Evolutionary conservation across 2,113 vertebrate genomes (phyloP).

Genomic region (Piaya cayana): DNA sequence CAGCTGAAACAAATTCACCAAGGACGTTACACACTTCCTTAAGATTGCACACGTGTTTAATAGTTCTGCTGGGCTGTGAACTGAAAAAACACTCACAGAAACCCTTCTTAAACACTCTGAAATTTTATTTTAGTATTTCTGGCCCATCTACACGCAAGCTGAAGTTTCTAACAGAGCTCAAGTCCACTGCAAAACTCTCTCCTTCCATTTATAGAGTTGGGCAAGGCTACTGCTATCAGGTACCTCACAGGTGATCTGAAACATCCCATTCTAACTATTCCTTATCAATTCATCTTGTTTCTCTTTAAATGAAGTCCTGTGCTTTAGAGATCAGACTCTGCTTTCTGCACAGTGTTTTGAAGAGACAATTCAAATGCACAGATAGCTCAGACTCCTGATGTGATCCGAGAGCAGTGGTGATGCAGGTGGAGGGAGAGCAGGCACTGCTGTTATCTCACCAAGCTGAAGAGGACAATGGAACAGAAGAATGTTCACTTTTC

Average conservation of each 20-base stretch:
- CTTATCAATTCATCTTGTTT: not conserved
- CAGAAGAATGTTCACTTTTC: not conserved
- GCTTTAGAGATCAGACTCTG: not conserved
- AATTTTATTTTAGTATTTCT: not conserved
- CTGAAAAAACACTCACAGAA: not conserved
- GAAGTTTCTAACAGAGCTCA: not conserved
- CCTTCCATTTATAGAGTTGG: not conserved
- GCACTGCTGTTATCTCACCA: not conserved
- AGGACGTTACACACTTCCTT: not conserved
- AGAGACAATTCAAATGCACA: not conserved
- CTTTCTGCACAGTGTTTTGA: not conserved
- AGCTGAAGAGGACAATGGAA: not conserved
- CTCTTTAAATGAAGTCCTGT: not conserved
- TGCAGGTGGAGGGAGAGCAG: accelerated
- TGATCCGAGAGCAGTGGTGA: accelerated
- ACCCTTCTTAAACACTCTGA: not conserved
- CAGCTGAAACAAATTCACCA: constrained; percentile 55
- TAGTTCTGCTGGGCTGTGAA: not conserved
- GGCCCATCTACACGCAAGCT: not conserved
- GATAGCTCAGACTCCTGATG: accelerated
- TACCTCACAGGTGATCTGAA: not conserved
- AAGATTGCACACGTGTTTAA: not conserved
- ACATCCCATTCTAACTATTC: not conserved
- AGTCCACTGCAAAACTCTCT: not conserved
- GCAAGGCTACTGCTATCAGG: not conserved